Conservation (phyloP, 1,140 invertebrate species). For the Agrilus planipennis region DNA sequence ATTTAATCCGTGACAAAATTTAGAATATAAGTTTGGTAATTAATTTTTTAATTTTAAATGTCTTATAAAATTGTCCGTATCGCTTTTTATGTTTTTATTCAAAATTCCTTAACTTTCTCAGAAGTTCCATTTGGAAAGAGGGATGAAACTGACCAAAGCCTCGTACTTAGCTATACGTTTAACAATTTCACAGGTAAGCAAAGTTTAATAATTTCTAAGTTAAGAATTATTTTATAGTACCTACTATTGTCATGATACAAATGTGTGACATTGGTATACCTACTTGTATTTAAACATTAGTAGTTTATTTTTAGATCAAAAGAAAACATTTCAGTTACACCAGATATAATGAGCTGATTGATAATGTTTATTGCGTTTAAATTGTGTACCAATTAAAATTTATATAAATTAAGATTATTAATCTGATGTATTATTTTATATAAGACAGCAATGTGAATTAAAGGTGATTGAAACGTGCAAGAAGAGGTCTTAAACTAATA, state of each 20-base stretch:
- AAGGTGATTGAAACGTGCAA: no score
- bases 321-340: neutral
- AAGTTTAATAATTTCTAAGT: neutral
- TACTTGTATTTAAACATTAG: neutral
- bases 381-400: no score
- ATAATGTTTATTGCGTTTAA: no score
- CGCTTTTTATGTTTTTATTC: no score
- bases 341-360: no score
- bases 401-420: neutral
- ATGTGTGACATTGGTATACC: neutral
- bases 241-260: neutral
- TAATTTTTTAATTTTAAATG: no score
- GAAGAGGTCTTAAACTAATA: neutral
- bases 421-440: neutral
- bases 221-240: neutral
- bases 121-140: no score
- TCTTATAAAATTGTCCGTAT: no score
- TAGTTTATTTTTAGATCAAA: neutral
- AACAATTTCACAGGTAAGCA: slow-evolving; percentile 9
- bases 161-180: slow-evolving; percentile 8
- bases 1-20: no score
- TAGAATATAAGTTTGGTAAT: no score
- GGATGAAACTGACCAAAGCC: slow-evolving; percentile 11
- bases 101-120: no score
- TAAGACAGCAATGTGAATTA: no score